phyloP scores from a whole-genome alignment of 2,888 invertebrate genomes.

The Leptopilina syphax region DNA sequence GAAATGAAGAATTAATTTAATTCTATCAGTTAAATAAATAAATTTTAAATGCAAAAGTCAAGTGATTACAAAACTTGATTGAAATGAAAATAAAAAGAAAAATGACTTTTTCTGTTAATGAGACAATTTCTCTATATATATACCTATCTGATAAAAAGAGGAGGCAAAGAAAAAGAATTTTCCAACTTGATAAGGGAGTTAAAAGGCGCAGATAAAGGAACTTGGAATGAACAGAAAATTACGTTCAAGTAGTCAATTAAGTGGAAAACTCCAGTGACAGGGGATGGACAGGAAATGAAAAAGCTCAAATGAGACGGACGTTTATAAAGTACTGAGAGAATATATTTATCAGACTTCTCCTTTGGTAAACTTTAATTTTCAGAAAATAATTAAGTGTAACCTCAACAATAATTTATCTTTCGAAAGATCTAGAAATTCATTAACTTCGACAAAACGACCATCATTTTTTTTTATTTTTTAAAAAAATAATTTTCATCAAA shows the following conservation, averaged over 20 bases:
- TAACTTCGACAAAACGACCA: neutral
- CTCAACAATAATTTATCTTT: neutral
- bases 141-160: neutral
- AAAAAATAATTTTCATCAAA: neutral
- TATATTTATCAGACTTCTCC: neutral
- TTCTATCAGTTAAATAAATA: neutral
- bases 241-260: conserved; percentile 24
- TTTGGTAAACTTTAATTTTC: conserved; percentile 2
- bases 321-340: neutral
- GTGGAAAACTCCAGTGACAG: conserved; percentile 36
- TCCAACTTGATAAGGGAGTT: conserved; percentile 1
- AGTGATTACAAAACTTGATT: neutral
- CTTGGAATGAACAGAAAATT: conserved; percentile 30
- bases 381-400: neutral
- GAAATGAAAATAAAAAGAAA: neutral
- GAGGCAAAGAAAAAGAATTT: conserved; percentile 17
- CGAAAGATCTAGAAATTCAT: conserved; percentile 7
- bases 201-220: conserved; percentile 9
- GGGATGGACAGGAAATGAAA: conserved; percentile 31
- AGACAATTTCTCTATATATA: neutral
- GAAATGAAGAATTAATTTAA: neutral
- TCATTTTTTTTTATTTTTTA: too few relatives aligned
- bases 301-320: conserved; percentile 24
- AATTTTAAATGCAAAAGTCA: neutral
- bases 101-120: neutral